phyloP scores from a whole-genome alignment of 53 echinoderm and acorn worm species.

The Echinometra lucunter region DNA sequence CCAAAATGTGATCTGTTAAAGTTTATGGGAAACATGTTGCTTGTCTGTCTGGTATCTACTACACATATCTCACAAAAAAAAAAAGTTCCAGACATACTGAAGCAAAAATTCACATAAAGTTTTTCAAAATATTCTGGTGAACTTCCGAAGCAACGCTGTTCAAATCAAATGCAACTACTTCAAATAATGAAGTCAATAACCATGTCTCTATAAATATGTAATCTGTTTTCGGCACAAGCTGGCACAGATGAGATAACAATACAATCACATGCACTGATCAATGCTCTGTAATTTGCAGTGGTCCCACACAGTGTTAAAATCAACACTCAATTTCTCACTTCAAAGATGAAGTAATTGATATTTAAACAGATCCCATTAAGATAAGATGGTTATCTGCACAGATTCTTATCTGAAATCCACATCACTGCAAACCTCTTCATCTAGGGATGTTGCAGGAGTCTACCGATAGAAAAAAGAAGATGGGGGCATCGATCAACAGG shows the following conservation, averaged over 20 bases:
- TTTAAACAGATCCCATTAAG: neutral
- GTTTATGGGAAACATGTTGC: no score
- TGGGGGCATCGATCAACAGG: neutral
- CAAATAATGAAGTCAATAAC: neutral
- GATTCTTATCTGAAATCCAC: neutral
- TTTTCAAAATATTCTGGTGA: neutral
- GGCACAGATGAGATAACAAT: neutral
- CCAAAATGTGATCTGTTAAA: no score
- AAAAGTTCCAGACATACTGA: neutral
- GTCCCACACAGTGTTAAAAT: constrained; percentile 6
- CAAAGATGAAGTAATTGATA: neutral
- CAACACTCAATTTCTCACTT: constrained; percentile 16
- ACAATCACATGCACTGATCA: neutral
- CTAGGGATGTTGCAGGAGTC: neutral
- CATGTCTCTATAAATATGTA: neutral
- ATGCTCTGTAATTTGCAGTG: neutral
- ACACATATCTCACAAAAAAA: no score
- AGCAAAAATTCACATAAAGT: neutral
- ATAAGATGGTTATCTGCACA: neutral
- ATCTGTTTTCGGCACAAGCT: neutral
- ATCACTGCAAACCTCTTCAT: neutral
- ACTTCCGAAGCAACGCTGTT: neutral
- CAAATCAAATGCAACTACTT: neutral
- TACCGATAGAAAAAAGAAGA: neutral
- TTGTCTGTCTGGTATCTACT: no score